These are phyloP conservation scores for Hemibagrus wyckioides DNA, from an alignment of 2,113 vertebrate species.

Conservation along the genomic window DNA sequence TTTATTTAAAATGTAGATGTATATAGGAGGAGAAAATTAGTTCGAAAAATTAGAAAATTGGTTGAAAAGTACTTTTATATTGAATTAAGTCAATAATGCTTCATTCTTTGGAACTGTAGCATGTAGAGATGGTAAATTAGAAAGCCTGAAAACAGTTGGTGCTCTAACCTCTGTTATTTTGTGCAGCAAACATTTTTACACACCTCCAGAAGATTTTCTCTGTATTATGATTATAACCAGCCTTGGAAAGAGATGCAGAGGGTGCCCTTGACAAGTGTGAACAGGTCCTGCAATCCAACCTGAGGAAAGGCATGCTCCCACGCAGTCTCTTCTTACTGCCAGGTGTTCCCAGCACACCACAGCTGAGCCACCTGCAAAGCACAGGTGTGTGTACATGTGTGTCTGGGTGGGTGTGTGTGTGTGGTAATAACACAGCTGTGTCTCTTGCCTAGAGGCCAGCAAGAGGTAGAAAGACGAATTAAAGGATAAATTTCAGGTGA, in stretches of 20 bases:
- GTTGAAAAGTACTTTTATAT: not conserved
- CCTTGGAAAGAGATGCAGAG: constrained; percentile 20
- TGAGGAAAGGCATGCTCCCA: constrained; percentile 35
- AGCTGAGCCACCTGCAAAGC: constrained; percentile 78
- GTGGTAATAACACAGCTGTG: constrained; percentile 77
- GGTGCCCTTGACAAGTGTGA: constrained; percentile 46
- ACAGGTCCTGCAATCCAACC: constrained; percentile 41
- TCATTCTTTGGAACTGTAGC: not conserved
- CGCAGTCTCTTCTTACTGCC: constrained; percentile 60
- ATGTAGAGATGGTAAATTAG: not conserved
- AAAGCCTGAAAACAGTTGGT: not conserved
- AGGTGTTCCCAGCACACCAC: constrained; percentile 73
- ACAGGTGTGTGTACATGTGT: constrained; percentile 70
- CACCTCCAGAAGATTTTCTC: not conserved
- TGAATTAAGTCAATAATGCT: not conserved
- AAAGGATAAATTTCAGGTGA: constrained; percentile 60
- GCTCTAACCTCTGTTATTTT: not conserved
- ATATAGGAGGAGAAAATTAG: too few species aligned
- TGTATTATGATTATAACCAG: too few species aligned
- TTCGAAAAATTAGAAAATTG: not conserved
- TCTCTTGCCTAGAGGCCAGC: constrained; percentile 60
- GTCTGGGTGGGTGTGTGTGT: constrained; percentile 55
- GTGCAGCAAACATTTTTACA: not conserved
- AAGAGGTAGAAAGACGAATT: constrained; percentile 39
- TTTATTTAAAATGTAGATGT: too few species aligned